These are phyloP conservation scores for Iguana delicatissima DNA, from an alignment of 2,797 vertebrate species.

Conservation along the genomic window DNA sequence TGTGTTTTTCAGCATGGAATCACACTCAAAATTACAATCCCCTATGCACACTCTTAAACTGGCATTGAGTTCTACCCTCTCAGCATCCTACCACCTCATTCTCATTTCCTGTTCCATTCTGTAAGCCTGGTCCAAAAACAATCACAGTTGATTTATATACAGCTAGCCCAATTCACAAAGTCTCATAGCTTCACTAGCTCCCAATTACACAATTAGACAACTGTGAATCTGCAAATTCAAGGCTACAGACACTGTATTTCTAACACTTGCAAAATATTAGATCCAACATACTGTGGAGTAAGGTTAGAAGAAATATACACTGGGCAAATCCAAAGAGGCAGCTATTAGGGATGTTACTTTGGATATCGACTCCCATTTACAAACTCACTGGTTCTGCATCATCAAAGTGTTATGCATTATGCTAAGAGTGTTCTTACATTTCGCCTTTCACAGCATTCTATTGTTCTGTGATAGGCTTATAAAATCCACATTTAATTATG, in stretches of 20 bases:
- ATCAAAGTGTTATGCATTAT: neutral
- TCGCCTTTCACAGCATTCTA: neutral
- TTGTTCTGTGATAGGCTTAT: neutral
- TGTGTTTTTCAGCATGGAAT: neutral
- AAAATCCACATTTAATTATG: neutral
- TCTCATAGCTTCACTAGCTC: neutral
- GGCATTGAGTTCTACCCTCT: neutral
- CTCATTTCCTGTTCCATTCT: neutral
- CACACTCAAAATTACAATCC: neutral
- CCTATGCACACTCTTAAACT: neutral
- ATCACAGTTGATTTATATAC: neutral
- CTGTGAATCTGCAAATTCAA: neutral
- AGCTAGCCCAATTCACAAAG: neutral
- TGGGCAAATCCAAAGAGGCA: neutral
- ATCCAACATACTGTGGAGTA: neutral
- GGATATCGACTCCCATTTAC: neutral
- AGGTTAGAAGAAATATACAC: neutral
- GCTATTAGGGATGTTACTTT: too few species aligned
- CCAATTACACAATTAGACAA: neutral
- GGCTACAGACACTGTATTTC: neutral
- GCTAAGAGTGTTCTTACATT: neutral
- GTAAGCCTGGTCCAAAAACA: neutral
- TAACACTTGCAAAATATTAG: neutral
- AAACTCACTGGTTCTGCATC: neutral
- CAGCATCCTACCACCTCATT: neutral